Evolutionary conservation across 2,888 invertebrate species (phyloP), one percentile per base, ranked within the genome.

Genomic region (Stomorhina lunata): DNA sequence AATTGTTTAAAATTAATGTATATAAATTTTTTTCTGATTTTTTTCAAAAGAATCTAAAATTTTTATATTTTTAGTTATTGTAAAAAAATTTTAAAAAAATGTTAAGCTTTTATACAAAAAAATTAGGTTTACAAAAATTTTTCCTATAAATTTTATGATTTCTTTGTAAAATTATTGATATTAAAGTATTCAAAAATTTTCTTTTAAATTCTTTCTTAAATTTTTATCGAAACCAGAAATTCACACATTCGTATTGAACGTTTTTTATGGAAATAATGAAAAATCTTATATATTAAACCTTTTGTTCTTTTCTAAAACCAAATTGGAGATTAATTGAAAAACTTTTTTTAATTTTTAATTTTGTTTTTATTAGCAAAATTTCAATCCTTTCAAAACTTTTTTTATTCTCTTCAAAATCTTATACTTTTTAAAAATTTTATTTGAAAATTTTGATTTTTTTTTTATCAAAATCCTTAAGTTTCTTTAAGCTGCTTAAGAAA

Each of bases 191-290:
- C n/a, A n/a, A n/a, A n/a, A 22, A 20, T 40, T 57, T 34, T 43
- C 34, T 50, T 10, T 63, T 65, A 57, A 59, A 17, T 12, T 50
- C 55, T 53, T 68, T 45, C 72, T 37, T n/a, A n/a, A 45, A 34
- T 55, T 59, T 15, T 17, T 12, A 65, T 63, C 61, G 37, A 40
- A 65, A 34, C 22, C 22, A 69, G 20, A 75, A 80, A 71, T 71
- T 83, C 85, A 85, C 85, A 85, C 85, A 86, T 85, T 85, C 85
- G 84, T 85, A 84, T 81, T 77, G 53, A 34, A 32, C 27, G 69
- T 65, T 75, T 50, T 66, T 37, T 63, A 61, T 1, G 4, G 59
- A 68, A 78, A 61, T 59, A 25, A 48, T 37, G 53, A 63, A 55
- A 25, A 1, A 27, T 40, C 12, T 59, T 20, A 43, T 55, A 59